Percentiles rank a stretch among this genome's conserved stretches.
Conservation (phyloP, 2,888 invertebrate genomes). For the Cylindroiulus punctatus region DNA sequence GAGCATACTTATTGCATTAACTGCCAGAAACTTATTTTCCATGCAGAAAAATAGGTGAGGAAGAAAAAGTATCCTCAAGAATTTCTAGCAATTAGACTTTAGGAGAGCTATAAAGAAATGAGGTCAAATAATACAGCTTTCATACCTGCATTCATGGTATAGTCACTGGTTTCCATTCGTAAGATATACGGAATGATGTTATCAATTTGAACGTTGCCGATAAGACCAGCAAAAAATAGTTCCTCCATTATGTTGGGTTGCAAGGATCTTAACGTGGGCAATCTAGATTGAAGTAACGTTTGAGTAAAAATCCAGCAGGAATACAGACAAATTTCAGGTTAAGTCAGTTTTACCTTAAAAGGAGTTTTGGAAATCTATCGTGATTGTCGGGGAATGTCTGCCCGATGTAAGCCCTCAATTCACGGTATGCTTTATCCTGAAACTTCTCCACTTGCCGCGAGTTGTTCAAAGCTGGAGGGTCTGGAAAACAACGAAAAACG, state of each 20-base stretch:
- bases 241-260: slow-evolving; percentile 80
- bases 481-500: slow-evolving; percentile 61
- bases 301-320: background rate
- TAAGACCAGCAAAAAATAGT: slow-evolving; percentile 89
- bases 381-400: slow-evolving; percentile 68
- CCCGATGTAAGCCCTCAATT: slow-evolving; percentile 69
- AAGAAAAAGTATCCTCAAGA: too few relatives aligned
- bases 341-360: slow-evolving; percentile 59
- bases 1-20: too few relatives aligned
- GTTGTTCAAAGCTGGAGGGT: slow-evolving; percentile 69
- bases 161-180: slow-evolving; percentile 70
- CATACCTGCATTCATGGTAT: slow-evolving; percentile 59
- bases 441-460: slow-evolving; percentile 71
- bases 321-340: background rate
- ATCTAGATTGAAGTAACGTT: slow-evolving; percentile 69
- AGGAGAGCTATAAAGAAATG: too few relatives aligned
- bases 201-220: slow-evolving; percentile 94
- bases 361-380: slow-evolving; percentile 71
- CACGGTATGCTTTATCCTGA: slow-evolving; percentile 74
- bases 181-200: slow-evolving; percentile 93
- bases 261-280: slow-evolving; percentile 74
- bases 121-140: background rate
- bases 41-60: too few relatives aligned
- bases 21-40: too few relatives aligned
- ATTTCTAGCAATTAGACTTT: too few relatives aligned